Conservation (phyloP, 2,113 vertebrate species). For the Lucifuga dentata region DNA sequence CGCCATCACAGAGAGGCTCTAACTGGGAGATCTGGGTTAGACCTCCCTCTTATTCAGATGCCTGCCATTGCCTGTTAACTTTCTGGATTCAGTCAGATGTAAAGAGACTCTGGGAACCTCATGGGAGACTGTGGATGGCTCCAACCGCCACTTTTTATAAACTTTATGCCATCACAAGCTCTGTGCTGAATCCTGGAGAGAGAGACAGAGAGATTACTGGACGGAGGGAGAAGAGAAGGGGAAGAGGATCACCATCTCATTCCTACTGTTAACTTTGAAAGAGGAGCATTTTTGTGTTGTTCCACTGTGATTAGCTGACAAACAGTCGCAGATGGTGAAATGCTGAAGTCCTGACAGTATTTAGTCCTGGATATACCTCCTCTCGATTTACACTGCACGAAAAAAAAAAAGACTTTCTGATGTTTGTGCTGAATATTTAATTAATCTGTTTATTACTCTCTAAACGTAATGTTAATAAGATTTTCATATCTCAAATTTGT, state of each 20-base stretch:
- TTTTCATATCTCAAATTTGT: no score
- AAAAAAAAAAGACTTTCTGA: no score
- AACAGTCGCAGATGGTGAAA: neutral
- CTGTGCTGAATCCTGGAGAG: slow-evolving; percentile 38
- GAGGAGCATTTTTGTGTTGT: neutral
- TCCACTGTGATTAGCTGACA: neutral
- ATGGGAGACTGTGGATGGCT: slow-evolving; percentile 39
- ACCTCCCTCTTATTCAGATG: slow-evolving; percentile 67
- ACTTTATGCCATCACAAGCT: slow-evolving; percentile 38
- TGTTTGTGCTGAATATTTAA: no score
- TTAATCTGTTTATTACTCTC: no score
- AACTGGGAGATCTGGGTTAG: slow-evolving; percentile 54
- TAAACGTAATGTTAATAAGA: no score
- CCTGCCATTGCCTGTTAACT: slow-evolving; percentile 70
- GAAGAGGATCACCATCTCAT: neutral
- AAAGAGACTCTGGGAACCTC: slow-evolving; percentile 42
- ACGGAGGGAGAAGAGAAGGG: slow-evolving; percentile 6
- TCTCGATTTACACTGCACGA: no score
- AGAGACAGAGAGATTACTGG: slow-evolving; percentile 18
- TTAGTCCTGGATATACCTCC: no score
- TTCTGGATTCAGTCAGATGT: slow-evolving; percentile 67
- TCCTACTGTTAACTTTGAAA: slow-evolving; percentile 1
- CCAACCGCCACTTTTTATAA: slow-evolving; percentile 65
- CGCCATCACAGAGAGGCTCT: slow-evolving; percentile 50
- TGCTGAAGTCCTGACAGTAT: neutral